These are phyloP conservation scores for Chouioia cunea DNA, from an alignment of 2,888 invertebrate genomes.

Conservation along the genomic window DNA sequence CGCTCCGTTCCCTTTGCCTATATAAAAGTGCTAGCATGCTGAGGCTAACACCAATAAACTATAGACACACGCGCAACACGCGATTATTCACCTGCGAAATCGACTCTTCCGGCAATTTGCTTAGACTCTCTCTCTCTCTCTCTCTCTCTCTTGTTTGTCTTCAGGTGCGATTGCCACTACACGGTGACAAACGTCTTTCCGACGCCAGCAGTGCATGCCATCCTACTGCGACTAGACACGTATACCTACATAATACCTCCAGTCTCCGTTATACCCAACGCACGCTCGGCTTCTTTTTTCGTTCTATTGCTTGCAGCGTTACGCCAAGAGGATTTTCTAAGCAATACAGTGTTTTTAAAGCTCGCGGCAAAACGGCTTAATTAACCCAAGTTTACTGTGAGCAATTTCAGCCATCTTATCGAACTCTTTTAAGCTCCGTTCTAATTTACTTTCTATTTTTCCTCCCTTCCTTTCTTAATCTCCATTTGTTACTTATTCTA, in stretches of 20 bases:
- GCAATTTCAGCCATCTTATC: too few relatives aligned
- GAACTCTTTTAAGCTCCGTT: conserved; percentile 10
- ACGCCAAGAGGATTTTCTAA: too few relatives aligned
- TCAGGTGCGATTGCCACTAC: conserved; percentile 22
- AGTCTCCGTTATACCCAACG: too few relatives aligned
- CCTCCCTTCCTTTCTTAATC: conserved; percentile 20
- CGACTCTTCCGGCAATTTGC: conserved; percentile 44
- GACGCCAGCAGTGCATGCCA: too few relatives aligned
- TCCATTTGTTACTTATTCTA: background rate
- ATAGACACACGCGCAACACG: background rate
- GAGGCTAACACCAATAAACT: background rate
- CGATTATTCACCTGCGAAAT: conserved; percentile 27
- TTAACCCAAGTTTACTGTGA: too few relatives aligned
- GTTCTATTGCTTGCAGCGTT: too few relatives aligned
- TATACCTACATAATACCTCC: too few relatives aligned
- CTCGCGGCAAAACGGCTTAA: too few relatives aligned
- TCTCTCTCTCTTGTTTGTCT: conserved; percentile 20
- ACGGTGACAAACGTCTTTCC: too few relatives aligned
- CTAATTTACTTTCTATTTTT: conserved; percentile 22
- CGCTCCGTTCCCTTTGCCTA: background rate
- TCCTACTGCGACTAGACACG: too few relatives aligned
- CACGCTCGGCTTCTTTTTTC: too few relatives aligned
- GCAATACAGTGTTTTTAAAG: too few relatives aligned
- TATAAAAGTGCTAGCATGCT: background rate
- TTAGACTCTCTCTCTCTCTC: conserved; percentile 32